Conservation (phyloP, 2,888 invertebrate species). For the Aleiodes leptofemur region DNA sequence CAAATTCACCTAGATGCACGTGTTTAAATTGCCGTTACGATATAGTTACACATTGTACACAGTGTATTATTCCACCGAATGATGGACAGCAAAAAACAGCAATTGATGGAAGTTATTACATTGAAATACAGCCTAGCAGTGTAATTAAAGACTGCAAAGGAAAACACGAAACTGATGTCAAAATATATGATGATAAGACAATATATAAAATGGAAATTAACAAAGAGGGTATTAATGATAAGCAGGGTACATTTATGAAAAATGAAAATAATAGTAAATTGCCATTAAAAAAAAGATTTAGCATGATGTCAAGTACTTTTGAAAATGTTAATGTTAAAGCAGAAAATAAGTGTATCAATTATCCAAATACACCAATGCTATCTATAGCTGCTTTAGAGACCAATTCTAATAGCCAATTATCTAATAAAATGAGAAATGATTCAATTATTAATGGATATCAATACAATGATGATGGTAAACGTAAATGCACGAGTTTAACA, state of each 20-base stretch:
- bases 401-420: conserved; percentile 33
- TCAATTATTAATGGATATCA: conserved; percentile 53
- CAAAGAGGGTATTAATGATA: conserved; percentile 52
- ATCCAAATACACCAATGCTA: conserved; percentile 65
- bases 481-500: conserved; percentile 45
- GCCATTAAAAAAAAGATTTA: conserved; percentile 70
- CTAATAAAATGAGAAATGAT: conserved; percentile 47
- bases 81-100: conserved; percentile 59
- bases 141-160: conserved; percentile 59
- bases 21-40: conserved; percentile 66
- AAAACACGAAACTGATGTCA: conserved; percentile 56
- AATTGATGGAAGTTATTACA: conserved; percentile 65
- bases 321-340: conserved; percentile 59
- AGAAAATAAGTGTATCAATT: conserved; percentile 51
- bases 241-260: conserved; percentile 58
- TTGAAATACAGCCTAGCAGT: conserved; percentile 61
- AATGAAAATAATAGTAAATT: conserved; percentile 64
- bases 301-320: conserved; percentile 61
- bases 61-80: conserved; percentile 63
- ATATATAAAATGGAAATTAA: conserved; percentile 61
- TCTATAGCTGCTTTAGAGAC: conserved; percentile 67
- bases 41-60: conserved; percentile 64
- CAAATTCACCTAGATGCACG: conserved; percentile 59
- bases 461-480: conserved; percentile 49
- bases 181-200: conserved; percentile 59